phyloP scores from a whole-genome alignment of 2,888 invertebrate species.

The Rhorus exstirpatorius region DNA sequence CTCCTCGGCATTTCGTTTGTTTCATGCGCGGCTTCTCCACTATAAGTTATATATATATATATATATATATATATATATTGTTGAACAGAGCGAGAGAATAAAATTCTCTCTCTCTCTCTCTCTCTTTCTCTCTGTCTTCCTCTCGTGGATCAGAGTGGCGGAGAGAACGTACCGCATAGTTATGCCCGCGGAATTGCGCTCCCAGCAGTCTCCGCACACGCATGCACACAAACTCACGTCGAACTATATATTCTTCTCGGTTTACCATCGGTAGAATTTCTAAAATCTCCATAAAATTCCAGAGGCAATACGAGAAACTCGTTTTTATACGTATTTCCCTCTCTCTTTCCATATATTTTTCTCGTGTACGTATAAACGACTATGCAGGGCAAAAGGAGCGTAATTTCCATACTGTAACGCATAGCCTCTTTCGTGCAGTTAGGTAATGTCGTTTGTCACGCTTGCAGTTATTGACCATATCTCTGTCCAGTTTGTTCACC shows the following conservation, averaged over 20 bases:
- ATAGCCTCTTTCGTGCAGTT: too few relatives aligned
- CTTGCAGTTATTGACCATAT: too few relatives aligned
- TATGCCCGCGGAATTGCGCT: slow-evolving; percentile 62
- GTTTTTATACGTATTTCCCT: slow-evolving; percentile 37
- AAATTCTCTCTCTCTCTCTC: slow-evolving; percentile 55
- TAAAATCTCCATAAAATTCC: slow-evolving; percentile 65
- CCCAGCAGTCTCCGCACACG: slow-evolving; percentile 39
- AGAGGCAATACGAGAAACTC: slow-evolving; percentile 52
- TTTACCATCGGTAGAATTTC: slow-evolving; percentile 62
- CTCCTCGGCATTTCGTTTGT: slow-evolving; percentile 78
- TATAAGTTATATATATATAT: slow-evolving; percentile 64
- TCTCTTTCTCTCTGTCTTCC: slow-evolving; percentile 63
- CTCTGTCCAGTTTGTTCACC: too few relatives aligned
- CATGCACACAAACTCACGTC: slow-evolving; percentile 9
- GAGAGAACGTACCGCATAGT: slow-evolving; percentile 65
- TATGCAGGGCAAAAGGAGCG: not conserved
- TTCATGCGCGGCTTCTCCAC: slow-evolving; percentile 74
- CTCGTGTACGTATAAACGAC: not conserved
- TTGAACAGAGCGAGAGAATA: slow-evolving; percentile 52
- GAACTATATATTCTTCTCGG: slow-evolving; percentile 46
- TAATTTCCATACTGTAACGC: slow-evolving; percentile 31
- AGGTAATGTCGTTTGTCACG: too few relatives aligned
- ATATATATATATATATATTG: not conserved
- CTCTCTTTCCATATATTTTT: slow-evolving; percentile 21
- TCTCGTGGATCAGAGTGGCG: slow-evolving; percentile 59